Evolutionary conservation across 2,888 invertebrate species (phyloP), one percentile per base, ranked within the genome.

Genomic region (Cheilosia urbana): DNA sequence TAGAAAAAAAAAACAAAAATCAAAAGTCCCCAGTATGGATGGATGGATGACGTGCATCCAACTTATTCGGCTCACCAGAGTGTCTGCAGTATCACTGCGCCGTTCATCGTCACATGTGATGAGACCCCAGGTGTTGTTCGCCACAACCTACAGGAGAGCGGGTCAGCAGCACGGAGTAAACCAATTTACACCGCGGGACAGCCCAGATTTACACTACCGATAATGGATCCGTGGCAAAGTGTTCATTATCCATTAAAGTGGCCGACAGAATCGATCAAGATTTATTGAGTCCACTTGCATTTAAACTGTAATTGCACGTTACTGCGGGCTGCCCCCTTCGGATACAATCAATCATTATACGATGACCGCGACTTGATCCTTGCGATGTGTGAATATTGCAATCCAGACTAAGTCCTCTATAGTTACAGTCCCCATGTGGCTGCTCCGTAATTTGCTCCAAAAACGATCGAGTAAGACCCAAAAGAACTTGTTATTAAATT

Each of bases 121-220:
- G 47, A 47, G 27, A 27, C 15, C 24, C 51, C 17, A 55, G 55
- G 34, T 55, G 55, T 34, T 55, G 17, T 34, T 11, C 34, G n/a
- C 4, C 9, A 27, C 17, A 34, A 19, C 15, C 2, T 21, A 13
- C 11, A 21, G 30, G 15, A 21, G n/a, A n/a, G 15, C 37, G 4
- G n/a, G 24, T 24, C 37, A 55, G 17, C 72, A 30, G 15, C 63
- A 63, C n/a, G 37, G 17, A 45, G 58, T 45, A 66, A 66, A 37
- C 68, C 53, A 60, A 68, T 83, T 83, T 63, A 78, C 68, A 68
- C 68, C 68, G 0, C 3, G 51, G 45, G 57, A 51, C 60, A 19
- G 21, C 47, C 68, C 30, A 77, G 77, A 78, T 83, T 63, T 53
- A 78, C 68, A 83, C 73, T 21, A 34, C n/a, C 19, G 78, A 83